Conservation (phyloP, 2,888 invertebrate species). For the Volucella bombylans region DNA sequence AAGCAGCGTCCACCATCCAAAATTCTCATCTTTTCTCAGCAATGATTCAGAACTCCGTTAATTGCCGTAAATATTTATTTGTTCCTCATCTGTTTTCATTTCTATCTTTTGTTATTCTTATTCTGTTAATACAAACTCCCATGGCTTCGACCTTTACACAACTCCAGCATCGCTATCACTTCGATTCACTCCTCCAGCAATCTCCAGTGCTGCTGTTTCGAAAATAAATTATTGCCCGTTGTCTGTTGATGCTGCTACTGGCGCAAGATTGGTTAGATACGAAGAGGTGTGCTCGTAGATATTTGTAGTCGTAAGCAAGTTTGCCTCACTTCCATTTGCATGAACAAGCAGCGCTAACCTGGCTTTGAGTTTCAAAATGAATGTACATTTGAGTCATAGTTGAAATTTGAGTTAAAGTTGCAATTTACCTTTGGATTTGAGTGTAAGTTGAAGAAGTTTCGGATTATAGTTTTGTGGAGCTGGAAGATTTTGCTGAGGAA, state of each 20-base stretch:
- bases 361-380: too few relatives aligned
- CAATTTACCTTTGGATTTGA: too few relatives aligned
- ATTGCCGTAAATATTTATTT: slow-evolving; percentile 72
- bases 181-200: background rate
- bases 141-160: background rate
- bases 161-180: background rate
- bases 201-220: slow-evolving; percentile 2
- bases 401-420: too few relatives aligned
- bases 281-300: too few relatives aligned
- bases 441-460: slow-evolving; percentile 14
- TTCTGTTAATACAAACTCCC: slow-evolving; percentile 30
- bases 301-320: too few relatives aligned
- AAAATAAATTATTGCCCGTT: slow-evolving; percentile 23
- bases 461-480: slow-evolving; percentile 10
- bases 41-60: slow-evolving; percentile 53
- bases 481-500: slow-evolving; percentile 2
- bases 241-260: slow-evolving; percentile 24
- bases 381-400: too few relatives aligned
- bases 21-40: background rate
- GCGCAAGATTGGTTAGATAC: background rate
- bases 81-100: slow-evolving; percentile 62
- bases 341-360: too few relatives aligned
- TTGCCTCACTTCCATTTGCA: too few relatives aligned
- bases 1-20: background rate
- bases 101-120: slow-evolving; percentile 52